Percentiles rank a stretch among this genome's conserved stretches.
phyloP scores from a whole-genome alignment of 1,140 invertebrate genomes.

The Temnothorax curvispinosus region DNA sequence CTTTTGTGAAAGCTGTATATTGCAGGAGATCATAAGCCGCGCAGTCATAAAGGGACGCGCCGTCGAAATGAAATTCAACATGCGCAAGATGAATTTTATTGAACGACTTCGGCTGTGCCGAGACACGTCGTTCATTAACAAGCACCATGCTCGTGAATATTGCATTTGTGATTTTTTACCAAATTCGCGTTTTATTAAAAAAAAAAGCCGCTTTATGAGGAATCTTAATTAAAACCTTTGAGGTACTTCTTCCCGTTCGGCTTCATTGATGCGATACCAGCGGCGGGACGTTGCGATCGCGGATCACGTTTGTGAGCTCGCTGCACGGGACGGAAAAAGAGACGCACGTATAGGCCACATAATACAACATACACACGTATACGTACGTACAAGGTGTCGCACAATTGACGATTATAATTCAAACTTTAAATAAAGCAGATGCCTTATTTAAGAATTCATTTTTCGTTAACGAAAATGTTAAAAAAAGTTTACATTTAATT shows the following conservation, averaged over 20 bases:
- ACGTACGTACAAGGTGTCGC: background rate
- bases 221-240: slow-evolving; percentile 55
- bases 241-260: background rate
- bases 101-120: background rate
- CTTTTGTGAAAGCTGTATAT: background rate
- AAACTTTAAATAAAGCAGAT: background rate
- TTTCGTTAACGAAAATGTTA: background rate
- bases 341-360: background rate
- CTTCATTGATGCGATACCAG: slow-evolving; percentile 62
- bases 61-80: slow-evolving; percentile 10
- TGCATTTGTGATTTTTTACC: slow-evolving; percentile 13
- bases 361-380: background rate
- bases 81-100: slow-evolving; percentile 38
- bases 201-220: slow-evolving; percentile 11
- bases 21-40: background rate
- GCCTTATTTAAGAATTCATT: background rate
- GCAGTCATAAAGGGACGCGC: background rate
- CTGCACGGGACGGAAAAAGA: background rate
- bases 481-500: background rate
- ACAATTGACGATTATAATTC: background rate
- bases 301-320: slow-evolving; percentile 17
- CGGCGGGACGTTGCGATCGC: slow-evolving; percentile 1
- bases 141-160: slow-evolving; percentile 1
- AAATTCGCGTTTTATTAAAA: slow-evolving; percentile 16
- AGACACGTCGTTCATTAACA: background rate